These are phyloP conservation scores for Sprattus sprattus DNA, from an alignment of 2,113 vertebrate genomes.

Conservation along the genomic window DNA sequence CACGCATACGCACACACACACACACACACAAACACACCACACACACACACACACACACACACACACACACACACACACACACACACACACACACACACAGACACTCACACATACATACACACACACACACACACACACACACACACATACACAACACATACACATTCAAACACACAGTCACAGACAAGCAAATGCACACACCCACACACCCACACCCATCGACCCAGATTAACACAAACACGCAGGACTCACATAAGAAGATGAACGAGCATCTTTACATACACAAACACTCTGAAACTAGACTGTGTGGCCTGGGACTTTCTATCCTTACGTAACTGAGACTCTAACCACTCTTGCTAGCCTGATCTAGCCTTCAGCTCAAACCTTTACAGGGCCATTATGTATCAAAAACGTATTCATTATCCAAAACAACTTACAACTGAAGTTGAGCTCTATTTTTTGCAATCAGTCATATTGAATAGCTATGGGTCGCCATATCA, in stretches of 20 bases:
- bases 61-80: background rate
- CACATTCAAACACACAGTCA: background rate
- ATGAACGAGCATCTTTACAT: background rate
- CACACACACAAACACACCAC: background rate
- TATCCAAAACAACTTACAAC: background rate
- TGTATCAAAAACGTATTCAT: background rate
- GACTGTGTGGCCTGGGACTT: background rate
- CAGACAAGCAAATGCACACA: background rate
- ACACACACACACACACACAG: conserved; percentile 17
- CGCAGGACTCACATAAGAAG: background rate
- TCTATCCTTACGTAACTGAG: background rate
- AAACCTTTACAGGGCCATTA: background rate
- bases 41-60: background rate
- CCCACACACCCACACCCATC: background rate
- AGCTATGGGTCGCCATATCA: background rate
- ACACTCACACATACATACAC: background rate
- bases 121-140: conserved; percentile 19
- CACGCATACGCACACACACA: background rate
- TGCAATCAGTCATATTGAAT: conserved; percentile 2
- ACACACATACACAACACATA: background rate
- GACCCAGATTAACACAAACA: background rate
- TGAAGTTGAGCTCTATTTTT: background rate
- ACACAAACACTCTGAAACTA: background rate
- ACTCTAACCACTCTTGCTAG: background rate
- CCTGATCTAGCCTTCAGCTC: background rate